Conservation (phyloP, 1,140 invertebrate species). For the Diploscapter pachys region DNA sequence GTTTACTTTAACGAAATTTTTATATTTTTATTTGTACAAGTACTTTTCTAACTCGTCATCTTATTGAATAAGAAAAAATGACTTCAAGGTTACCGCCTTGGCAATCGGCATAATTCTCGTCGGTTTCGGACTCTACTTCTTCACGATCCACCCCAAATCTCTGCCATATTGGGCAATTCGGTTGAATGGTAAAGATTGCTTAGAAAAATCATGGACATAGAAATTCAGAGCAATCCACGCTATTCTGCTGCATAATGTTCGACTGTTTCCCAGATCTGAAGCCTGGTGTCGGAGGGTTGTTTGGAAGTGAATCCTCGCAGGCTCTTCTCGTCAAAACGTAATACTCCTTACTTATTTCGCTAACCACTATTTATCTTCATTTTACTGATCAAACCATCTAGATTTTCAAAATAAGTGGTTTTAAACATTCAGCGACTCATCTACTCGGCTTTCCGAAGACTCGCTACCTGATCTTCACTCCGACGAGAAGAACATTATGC, state of each 20-base stretch:
- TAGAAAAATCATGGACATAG: slow-evolving; percentile 5
- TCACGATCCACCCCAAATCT: slow-evolving; percentile 46
- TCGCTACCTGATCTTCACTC: slow-evolving; percentile 53
- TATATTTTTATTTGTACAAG: neutral
- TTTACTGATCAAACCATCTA: neutral
- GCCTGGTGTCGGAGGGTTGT: slow-evolving; percentile 19
- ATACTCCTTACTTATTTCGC: too few species aligned
- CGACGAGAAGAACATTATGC: slow-evolving; percentile 55
- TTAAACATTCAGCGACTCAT: slow-evolving; percentile 30
- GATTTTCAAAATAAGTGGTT: too few species aligned
- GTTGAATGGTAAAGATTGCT: slow-evolving; percentile 42
- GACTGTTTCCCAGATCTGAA: slow-evolving; percentile 54
- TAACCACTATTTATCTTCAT: neutral
- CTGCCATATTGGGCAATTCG: slow-evolving; percentile 34
- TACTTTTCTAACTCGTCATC: neutral
- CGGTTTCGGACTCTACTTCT: slow-evolving; percentile 53
- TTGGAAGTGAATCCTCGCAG: slow-evolving; percentile 49
- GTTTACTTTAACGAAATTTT: slow-evolving; percentile 34
- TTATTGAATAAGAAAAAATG: neutral
- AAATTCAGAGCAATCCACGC: slow-evolving; percentile 46
- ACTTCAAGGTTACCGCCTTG: neutral
- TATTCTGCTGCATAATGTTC: slow-evolving; percentile 50
- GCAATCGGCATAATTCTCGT: slow-evolving; percentile 49
- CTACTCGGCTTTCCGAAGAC: slow-evolving; percentile 46
- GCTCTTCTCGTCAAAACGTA: slow-evolving; percentile 26